Conservation (phyloP, 2,797 vertebrate genomes). For the Decapterus maruadsi region DNA sequence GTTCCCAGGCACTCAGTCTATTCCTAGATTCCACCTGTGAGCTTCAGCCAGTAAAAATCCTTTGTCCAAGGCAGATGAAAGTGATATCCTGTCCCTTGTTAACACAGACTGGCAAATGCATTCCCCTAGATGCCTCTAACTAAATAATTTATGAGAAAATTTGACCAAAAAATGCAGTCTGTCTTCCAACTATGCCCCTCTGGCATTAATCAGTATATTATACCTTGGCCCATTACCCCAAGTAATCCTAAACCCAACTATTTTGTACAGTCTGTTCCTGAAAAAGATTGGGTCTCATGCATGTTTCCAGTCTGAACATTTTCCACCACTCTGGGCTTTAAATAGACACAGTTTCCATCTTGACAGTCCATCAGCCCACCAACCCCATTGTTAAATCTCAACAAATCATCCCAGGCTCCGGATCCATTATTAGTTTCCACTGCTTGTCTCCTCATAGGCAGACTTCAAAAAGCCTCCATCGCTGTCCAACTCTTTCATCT, state of each 20-base stretch:
- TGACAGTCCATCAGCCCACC: conserved; percentile 79
- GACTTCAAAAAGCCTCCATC: conserved; percentile 62
- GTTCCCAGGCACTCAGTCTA: conserved; percentile 54
- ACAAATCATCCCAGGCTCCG: conserved; percentile 69
- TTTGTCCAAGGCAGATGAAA: conserved; percentile 57
- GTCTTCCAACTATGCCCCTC: conserved; percentile 61
- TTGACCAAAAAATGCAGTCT: conserved; percentile 56
- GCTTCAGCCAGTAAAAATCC: conserved; percentile 41
- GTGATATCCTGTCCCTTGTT: conserved; percentile 47
- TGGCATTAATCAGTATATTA: conserved; percentile 67
- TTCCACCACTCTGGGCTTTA: conserved; percentile 76
- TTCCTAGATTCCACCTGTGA: conserved; percentile 64
- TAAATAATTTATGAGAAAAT: conserved; percentile 69
- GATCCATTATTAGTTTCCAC: conserved; percentile 75
- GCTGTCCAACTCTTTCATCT: conserved; percentile 68
- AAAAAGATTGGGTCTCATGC: conserved; percentile 73
- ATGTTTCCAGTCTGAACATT: conserved; percentile 76
- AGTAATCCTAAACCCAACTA: conserved; percentile 73
- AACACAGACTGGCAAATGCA: conserved; percentile 45
- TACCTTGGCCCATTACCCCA: conserved; percentile 54
- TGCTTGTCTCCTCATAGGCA: conserved; percentile 55
- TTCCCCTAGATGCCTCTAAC: conserved; percentile 38
- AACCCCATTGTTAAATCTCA: conserved; percentile 80
- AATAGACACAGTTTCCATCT: conserved; percentile 81
- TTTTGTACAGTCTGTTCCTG: conserved; percentile 60